These are phyloP conservation scores for Dione vanillae DNA, from an alignment of 2,888 invertebrate genomes.

Conservation along the genomic window DNA sequence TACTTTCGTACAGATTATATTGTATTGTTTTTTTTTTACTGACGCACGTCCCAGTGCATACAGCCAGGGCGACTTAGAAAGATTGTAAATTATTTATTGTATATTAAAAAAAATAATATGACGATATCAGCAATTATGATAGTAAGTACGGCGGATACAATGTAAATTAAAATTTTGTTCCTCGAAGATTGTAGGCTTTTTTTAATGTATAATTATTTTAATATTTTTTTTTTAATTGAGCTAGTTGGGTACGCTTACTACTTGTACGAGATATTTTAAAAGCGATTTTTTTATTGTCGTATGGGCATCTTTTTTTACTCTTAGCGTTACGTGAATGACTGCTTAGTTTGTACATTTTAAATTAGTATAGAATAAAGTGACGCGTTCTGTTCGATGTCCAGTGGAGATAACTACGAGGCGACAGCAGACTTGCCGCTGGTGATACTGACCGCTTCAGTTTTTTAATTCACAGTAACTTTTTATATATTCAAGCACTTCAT, in stretches of 20 bases:
- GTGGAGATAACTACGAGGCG: constrained; percentile 53
- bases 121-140: constrained; percentile 30
- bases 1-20: constrained; percentile 27
- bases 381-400: constrained; percentile 67
- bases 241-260: constrained; percentile 81
- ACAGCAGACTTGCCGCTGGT: constrained; percentile 19
- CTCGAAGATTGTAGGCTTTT: constrained; percentile 62
- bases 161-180: constrained; percentile 71
- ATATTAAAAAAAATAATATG: constrained; percentile 35
- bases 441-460: constrained; percentile 8
- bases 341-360: constrained; percentile 81
- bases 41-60: constrained; percentile 31
- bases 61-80: constrained; percentile 48
- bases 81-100: constrained; percentile 55
- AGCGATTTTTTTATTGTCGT: constrained; percentile 59
- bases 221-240: constrained; percentile 62
- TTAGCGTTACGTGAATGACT: constrained; percentile 81
- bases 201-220: constrained; percentile 55
- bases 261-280: constrained; percentile 71
- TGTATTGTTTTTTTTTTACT: constrained; percentile 7
- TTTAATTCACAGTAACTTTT: constrained; percentile 7
- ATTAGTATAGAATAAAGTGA: constrained; percentile 69
- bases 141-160: constrained; percentile 46
- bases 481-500: constrained; percentile 26
- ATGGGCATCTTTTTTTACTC: constrained; percentile 64